Percentiles rank a stretch among this genome's conserved stretches.
Evolutionary conservation across 2,797 vertebrate genomes (phyloP).

Genomic region (Euphonia xanthogaster): DNA sequence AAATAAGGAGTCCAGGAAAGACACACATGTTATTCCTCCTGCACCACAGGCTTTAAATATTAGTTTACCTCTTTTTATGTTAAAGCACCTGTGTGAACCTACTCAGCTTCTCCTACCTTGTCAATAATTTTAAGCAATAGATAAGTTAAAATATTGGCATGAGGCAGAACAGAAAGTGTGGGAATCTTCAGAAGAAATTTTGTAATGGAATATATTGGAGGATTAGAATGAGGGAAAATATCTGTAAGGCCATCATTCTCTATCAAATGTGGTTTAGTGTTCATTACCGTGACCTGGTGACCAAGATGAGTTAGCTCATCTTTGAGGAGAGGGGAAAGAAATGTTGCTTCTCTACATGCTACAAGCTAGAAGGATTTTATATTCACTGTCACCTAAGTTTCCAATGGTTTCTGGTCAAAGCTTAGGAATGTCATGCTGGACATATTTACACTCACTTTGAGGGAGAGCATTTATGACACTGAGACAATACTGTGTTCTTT

Average conservation of each 20-base stretch:
- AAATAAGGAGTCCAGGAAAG: not conserved
- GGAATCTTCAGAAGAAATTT: not conserved
- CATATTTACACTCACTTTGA: not conserved
- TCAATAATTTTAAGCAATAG: not conserved
- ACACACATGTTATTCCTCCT: not conserved
- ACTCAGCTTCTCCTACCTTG: not conserved
- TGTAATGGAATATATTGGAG: not conserved
- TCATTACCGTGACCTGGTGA: not conserved
- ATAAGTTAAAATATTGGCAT: not conserved
- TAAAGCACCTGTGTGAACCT: not conserved
- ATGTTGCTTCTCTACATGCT: not conserved
- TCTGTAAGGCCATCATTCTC: rapidly evolving
- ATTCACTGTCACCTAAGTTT: not conserved
- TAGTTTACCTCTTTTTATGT: not conserved
- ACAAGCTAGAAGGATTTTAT: not conserved
- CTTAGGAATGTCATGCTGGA: not conserved
- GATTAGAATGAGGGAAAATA: not conserved
- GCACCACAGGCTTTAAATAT: not conserved
- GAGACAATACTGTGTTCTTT: not conserved
- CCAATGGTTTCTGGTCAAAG: not conserved
- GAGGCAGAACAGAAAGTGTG: not conserved
- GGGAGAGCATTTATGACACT: not conserved
- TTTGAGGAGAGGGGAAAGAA: not conserved
- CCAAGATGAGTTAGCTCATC: not conserved
- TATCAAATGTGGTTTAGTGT: not conserved